Percentiles rank a stretch among this genome's conserved stretches.
These are phyloP conservation scores for Alosa alosa DNA, from an alignment of 2,113 vertebrate species.

Conservation along the genomic window DNA sequence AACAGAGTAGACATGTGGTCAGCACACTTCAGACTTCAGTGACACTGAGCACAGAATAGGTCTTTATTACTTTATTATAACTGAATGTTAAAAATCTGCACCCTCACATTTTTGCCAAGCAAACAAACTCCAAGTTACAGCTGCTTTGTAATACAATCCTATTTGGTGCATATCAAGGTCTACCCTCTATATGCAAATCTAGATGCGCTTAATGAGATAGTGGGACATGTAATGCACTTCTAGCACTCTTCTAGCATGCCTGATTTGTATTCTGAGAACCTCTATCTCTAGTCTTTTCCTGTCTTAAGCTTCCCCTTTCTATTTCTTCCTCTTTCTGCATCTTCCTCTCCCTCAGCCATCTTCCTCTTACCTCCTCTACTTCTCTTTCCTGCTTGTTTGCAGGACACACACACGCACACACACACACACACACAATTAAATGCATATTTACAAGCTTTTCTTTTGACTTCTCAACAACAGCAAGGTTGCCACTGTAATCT, in stretches of 20 bases:
- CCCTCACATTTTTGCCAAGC: too few relatives aligned
- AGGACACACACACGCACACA: neutral
- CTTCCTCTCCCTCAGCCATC: neutral
- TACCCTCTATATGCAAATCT: neutral
- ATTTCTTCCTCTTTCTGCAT: neutral
- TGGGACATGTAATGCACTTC: neutral
- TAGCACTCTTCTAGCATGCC: neutral
- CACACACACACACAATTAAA: neutral
- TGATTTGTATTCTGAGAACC: neutral
- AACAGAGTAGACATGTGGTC: neutral
- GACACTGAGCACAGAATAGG: too few relatives aligned
- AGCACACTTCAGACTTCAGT: neutral
- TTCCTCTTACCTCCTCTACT: slow-evolving; percentile 14
- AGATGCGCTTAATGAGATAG: neutral
- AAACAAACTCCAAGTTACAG: too few relatives aligned
- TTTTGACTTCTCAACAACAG: neutral
- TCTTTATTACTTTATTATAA: too few relatives aligned
- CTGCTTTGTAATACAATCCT: too few relatives aligned
- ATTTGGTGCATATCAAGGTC: neutral
- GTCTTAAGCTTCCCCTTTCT: neutral
- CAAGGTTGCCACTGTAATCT: neutral
- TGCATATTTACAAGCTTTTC: neutral
- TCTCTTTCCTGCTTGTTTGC: neutral
- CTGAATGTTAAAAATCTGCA: too few relatives aligned
- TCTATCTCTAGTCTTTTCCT: neutral